A percentile compares a stretch with the other conserved stretches of the same genome.
These are phyloP conservation scores for Bergia puertoricense DNA, from an alignment of 92 coral and sea anemone genomes.

Conservation along the genomic window DNA sequence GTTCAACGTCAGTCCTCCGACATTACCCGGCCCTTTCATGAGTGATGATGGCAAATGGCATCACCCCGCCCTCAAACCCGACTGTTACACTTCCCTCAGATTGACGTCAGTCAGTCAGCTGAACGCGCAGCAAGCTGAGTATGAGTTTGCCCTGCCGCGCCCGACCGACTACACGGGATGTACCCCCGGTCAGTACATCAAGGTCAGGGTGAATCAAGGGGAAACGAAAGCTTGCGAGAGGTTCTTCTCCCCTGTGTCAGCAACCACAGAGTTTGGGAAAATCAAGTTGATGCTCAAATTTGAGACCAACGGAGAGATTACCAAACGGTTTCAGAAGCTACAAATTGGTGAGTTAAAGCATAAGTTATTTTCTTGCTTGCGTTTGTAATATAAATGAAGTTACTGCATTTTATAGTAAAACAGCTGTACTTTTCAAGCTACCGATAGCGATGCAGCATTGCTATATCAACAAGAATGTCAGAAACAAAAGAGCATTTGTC, in stretches of 20 bases:
- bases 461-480: no score
- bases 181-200: constrained; percentile 66
- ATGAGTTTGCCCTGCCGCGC: constrained; percentile 63
- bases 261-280: constrained; percentile 52
- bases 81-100: constrained; percentile 51
- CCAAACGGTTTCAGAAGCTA: constrained; percentile 48
- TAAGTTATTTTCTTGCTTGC: background rate
- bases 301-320: constrained; percentile 58
- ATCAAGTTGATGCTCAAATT: constrained; percentile 51
- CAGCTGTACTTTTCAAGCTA: background rate
- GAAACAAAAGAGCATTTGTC: no score
- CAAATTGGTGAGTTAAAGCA: constrained; percentile 49
- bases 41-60: constrained; percentile 42
- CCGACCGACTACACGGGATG: constrained; percentile 60
- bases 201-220: constrained; percentile 44
- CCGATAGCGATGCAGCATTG: no score
- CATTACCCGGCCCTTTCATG: constrained; percentile 40
- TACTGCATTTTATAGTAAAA: background rate
- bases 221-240: constrained; percentile 47
- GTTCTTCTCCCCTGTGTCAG: constrained; percentile 66
- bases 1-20: constrained; percentile 62
- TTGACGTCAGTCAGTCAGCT: constrained; percentile 52
- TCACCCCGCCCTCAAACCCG: constrained; percentile 55
- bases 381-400: background rate
- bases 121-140: constrained; percentile 51